Evolutionary conservation across 2,113 vertebrate species (phyloP).

Genomic region (Megaceryle maxima): DNA sequence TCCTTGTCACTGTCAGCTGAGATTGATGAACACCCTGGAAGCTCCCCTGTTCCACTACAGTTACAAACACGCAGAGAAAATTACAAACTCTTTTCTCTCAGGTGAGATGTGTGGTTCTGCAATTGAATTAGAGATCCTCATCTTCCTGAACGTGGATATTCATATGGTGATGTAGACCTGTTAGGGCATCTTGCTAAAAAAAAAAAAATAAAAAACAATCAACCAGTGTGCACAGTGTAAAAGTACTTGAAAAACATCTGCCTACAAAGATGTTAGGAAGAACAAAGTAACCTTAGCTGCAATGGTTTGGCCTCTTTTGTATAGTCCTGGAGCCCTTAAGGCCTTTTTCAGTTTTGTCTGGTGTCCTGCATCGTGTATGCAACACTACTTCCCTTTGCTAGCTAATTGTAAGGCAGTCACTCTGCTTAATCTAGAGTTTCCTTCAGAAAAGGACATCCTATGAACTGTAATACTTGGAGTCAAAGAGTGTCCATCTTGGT

Average conservation of each 20-base stretch:
- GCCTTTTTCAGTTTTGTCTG: background rate
- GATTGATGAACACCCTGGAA: background rate
- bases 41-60: background rate
- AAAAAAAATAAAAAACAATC: background rate
- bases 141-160: background rate
- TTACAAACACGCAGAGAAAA: background rate
- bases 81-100: background rate
- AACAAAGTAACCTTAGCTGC: background rate
- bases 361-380: background rate
- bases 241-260: background rate
- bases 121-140: rapidly evolving
- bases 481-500: background rate
- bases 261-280: background rate
- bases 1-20: background rate
- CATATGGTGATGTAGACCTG: background rate
- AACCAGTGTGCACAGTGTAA: background rate
- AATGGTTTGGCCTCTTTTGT: background rate
- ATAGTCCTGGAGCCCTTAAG: background rate
- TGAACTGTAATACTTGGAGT: background rate
- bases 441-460: background rate
- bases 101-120: background rate
- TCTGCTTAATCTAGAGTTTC: background rate
- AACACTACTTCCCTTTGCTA: background rate
- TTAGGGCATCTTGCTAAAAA: background rate
- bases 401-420: background rate